A percentile compares a stretch with the other conserved stretches of the same genome.
phyloP scores from a whole-genome alignment of 2,888 invertebrate genomes.

The Tetheella fluctuosa region DNA sequence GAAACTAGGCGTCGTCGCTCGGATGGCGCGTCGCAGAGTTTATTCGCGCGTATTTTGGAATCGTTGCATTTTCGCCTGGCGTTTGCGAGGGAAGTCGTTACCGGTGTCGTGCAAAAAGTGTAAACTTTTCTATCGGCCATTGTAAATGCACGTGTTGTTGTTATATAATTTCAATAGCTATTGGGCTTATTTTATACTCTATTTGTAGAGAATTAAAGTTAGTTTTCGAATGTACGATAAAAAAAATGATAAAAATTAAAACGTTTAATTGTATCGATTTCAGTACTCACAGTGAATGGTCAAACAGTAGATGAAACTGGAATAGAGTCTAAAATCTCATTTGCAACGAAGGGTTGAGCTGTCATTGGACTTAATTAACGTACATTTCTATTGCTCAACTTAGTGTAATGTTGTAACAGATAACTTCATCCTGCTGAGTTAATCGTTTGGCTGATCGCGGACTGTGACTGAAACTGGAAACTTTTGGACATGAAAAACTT shows the following conservation, averaged over 20 bases:
- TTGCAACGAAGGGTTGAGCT: conserved; percentile 40
- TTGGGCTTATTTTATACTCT: conserved; percentile 13
- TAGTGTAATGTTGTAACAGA: conserved; percentile 25
- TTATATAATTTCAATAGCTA: conserved; percentile 29
- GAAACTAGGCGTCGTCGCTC: conserved; percentile 34
- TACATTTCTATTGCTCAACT: conserved; percentile 35
- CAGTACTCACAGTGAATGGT: not conserved
- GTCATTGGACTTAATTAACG: conserved; percentile 41
- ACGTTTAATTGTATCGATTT: not conserved
- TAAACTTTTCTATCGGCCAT: conserved; percentile 51
- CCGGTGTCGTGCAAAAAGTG: conserved; percentile 62
- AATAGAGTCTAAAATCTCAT: conserved; percentile 31
- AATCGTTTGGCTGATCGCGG: not conserved
- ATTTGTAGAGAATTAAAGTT: not conserved
- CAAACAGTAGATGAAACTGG: conserved; percentile 25
- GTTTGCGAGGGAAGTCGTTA: conserved; percentile 72
- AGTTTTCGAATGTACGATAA: not conserved
- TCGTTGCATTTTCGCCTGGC: conserved; percentile 58
- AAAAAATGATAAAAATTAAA: not conserved
- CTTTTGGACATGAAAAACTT: not conserved
- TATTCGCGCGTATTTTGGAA: conserved; percentile 59
- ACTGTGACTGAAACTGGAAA: conserved; percentile 18
- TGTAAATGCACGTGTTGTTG: conserved; percentile 50
- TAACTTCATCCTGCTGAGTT: conserved; percentile 23
- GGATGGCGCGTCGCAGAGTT: conserved; percentile 39